Evolutionary conservation across 1,140 invertebrate genomes (phyloP).

Genomic region (Polyergus mexicanus): DNA sequence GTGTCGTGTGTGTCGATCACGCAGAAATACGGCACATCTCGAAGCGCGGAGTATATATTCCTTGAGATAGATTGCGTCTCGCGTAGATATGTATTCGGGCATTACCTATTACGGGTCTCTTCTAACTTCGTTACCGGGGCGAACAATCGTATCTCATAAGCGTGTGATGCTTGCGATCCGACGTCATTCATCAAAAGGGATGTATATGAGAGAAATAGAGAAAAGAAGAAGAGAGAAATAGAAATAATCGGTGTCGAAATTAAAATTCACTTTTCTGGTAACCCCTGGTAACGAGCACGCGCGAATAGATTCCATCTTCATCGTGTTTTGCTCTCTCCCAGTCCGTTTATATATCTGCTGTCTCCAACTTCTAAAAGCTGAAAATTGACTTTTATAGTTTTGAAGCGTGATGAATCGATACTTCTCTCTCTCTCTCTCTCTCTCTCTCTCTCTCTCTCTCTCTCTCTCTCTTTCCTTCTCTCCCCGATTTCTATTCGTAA

Average conservation of each 20-base stretch:
- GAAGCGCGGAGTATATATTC: conserved; percentile 8
- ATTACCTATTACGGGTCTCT: conserved; percentile 10
- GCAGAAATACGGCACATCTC: conserved; percentile 10
- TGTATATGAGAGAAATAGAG: neutral
- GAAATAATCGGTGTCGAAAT: conserved; percentile 48
- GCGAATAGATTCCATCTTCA: conserved; percentile 34
- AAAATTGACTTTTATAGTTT: conserved; percentile 28
- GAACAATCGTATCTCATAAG: conserved; percentile 45
- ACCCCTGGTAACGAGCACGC: conserved; percentile 14
- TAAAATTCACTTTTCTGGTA: conserved; percentile 63
- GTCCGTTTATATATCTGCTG: conserved; percentile 53
- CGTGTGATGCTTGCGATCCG: conserved; percentile 19
- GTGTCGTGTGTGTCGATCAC: conserved; percentile 38
- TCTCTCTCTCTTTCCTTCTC: conserved; percentile 26
- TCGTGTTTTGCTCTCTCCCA: conserved; percentile 47
- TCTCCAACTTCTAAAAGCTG: conserved; percentile 49
- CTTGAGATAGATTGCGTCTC: conserved; percentile 32
- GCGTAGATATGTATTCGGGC: conserved; percentile 19
- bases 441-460: conserved; percentile 40
- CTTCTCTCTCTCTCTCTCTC: conserved; percentile 52
- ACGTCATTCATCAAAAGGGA: conserved; percentile 61
- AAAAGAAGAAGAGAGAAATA: neutral
- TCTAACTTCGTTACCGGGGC: conserved; percentile 43
- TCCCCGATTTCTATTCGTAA: conserved; percentile 40
- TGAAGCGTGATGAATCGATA: conserved; percentile 46